phyloP scores from a whole-genome alignment of 2,888 invertebrate genomes.

The Drosophila borealis region DNA sequence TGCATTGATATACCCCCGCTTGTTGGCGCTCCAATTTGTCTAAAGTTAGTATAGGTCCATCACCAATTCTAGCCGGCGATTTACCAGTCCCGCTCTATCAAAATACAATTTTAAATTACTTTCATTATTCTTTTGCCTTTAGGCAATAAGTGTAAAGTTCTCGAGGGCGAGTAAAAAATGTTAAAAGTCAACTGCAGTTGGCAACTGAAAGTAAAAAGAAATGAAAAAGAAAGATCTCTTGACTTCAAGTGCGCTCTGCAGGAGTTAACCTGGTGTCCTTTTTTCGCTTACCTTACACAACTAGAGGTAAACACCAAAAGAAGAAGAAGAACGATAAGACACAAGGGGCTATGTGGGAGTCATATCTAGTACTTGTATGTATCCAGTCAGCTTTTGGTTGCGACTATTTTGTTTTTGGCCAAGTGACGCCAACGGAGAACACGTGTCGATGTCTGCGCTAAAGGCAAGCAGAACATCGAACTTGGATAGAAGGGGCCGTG shows the following conservation, averaged over 20 bases:
- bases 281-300: slow-evolving; percentile 44
- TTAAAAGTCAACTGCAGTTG: slow-evolving; percentile 62
- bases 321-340: slow-evolving; percentile 20
- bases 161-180: slow-evolving; percentile 49
- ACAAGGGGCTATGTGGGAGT: slow-evolving; percentile 42
- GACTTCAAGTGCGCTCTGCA: slow-evolving; percentile 32
- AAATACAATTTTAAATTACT: slow-evolving; percentile 16
- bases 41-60: slow-evolving; percentile 88
- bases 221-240: slow-evolving; percentile 34
- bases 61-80: slow-evolving; percentile 86
- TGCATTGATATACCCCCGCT: slow-evolving; percentile 89
- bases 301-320: slow-evolving; percentile 61
- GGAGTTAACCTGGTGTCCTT: slow-evolving; percentile 46
- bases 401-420: slow-evolving; percentile 47
- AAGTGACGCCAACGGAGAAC: slow-evolving; percentile 56
- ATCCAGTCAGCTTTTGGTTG: slow-evolving; percentile 52
- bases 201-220: slow-evolving; percentile 27
- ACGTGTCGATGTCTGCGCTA: slow-evolving; percentile 65
- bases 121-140: background rate
- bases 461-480: slow-evolving; percentile 40
- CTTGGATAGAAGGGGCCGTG: slow-evolving; percentile 18
- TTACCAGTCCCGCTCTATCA: slow-evolving; percentile 84
- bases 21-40: slow-evolving; percentile 88
- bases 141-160: slow-evolving; percentile 34
- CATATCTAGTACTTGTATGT: slow-evolving; percentile 30